Percentiles rank a stretch among this genome's conserved stretches.
Conservation (phyloP, 2,113 vertebrate species). For the Pampusana beccarii region DNA sequence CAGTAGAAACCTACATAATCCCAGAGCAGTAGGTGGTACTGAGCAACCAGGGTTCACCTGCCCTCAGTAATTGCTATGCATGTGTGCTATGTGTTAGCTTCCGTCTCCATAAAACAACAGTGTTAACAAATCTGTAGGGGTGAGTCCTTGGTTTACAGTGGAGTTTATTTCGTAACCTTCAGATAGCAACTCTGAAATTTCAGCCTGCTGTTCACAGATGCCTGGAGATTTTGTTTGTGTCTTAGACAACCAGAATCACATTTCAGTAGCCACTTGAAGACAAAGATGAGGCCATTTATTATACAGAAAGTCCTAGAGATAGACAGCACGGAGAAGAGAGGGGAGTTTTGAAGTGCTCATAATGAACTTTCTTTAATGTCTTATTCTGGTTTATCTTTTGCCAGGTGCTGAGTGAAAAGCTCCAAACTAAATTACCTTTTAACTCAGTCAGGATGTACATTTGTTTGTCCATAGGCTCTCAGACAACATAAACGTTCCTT, state of each 20-base stretch:
- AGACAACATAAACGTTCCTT: neutral
- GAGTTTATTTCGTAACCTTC: neutral
- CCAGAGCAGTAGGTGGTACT: neutral
- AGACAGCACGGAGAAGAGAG: neutral
- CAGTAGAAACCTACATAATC: neutral
- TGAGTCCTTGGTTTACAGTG: neutral
- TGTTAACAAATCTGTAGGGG: neutral
- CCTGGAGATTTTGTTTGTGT: neutral
- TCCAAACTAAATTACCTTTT: constrained; percentile 57
- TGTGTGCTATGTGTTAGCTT: rapidly evolving
- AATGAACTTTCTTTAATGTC: neutral
- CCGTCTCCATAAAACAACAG: neutral
- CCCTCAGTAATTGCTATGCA: rapidly evolving
- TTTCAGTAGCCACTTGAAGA: neutral
- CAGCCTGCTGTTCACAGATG: neutral
- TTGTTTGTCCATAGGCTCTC: neutral
- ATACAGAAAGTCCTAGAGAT: neutral
- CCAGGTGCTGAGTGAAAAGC: constrained; percentile 64
- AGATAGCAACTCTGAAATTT: neutral
- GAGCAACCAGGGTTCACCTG: neutral
- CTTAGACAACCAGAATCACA: neutral
- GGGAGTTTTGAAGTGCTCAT: neutral
- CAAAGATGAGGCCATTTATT: neutral
- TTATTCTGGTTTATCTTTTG: constrained; percentile 53
- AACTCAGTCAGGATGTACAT: constrained; percentile 32